Base-by-base conservation (phyloP, 2,797 vertebrate species). In the Manis pentadactyla region DNA sequence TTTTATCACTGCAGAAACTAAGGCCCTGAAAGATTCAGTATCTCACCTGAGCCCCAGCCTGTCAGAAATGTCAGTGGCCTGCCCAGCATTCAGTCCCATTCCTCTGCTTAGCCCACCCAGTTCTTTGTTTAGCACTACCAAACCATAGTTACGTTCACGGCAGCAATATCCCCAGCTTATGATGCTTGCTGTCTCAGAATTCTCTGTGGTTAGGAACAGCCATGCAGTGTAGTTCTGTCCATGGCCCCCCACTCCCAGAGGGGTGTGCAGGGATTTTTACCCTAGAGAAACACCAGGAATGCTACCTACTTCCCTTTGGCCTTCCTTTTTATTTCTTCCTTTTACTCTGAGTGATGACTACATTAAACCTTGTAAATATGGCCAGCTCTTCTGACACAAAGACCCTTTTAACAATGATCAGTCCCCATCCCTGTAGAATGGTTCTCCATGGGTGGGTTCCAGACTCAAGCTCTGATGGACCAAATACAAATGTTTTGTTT, bases 361-460 rank as follows among this genome's bases (percentile, higher is more conserved):
- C 98, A 99, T 99, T 99, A 99, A 99, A 98, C 98, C 98, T 97
- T 99, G 98, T 99, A 98, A 98, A 99, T 98, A 99, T 97, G 98
- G 95, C 98, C 98, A 98, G 99, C 98, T 99, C 98, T 98, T 99
- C 98, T 98, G 98, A 64, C 19, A 99, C 98, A 99, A 99, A 98
- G 98, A 98, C 95, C 99, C 1, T 73, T 23, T 63, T 31, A 63
- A 49, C 42, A 39, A 13, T 31, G 21, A 13, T 77, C n/a, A 39
- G 49, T 69, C 4, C 42, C 46, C 11, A 10, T 31, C 25, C 12
- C 25, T 4, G 46, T 64, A 63, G n/a, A 59, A 31, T 31, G 59
- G 39, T 9, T 77, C 42, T 88, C 25, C 3, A 5, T 23, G 27
- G 46, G 46, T 23, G n/a, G 57, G 51, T 77, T 75, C 57, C 73